Percentiles rank a stretch among this genome's conserved stretches.
Evolutionary conservation across 1,140 invertebrate species (phyloP).

Genomic region (Drosophila rhopaloa): DNA sequence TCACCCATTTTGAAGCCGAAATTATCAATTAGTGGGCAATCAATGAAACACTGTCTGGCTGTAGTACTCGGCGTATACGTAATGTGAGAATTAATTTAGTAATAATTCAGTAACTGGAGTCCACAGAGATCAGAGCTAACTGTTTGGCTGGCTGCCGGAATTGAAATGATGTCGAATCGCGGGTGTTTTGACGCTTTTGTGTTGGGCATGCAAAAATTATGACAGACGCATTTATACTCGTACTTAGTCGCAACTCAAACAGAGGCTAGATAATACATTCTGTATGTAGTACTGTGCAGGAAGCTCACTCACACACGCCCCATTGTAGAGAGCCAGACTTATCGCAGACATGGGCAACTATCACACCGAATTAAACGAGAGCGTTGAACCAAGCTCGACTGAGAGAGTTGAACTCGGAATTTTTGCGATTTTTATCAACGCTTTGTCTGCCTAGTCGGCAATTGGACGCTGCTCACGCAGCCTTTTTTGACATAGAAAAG

Average conservation of each 20-base stretch:
- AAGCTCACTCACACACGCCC: constrained; percentile 13
- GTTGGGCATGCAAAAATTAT: constrained; percentile 50
- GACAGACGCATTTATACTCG: constrained; percentile 55
- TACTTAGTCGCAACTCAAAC: constrained; percentile 34
- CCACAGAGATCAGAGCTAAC: constrained; percentile 37
- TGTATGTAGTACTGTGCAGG: constrained; percentile 2
- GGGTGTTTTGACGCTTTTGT: constrained; percentile 60
- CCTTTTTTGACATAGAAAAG: constrained; percentile 24
- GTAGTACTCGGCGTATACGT: constrained; percentile 8
- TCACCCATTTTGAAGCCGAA: constrained; percentile 67
- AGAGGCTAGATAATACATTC: constrained; percentile 56
- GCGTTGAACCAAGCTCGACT: constrained; percentile 29
- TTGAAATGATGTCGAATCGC: constrained; percentile 44
- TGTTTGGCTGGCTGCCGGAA: constrained; percentile 38
- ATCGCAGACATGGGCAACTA: constrained; percentile 36
- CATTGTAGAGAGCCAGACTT: constrained; percentile 30
- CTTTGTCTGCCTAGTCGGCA: constrained; percentile 40
- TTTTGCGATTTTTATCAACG: constrained; percentile 43
- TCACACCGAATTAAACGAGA: constrained; percentile 32
- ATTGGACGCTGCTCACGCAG: constrained; percentile 29
- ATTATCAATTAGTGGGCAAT: constrained; percentile 51
- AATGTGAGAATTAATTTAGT: constrained; percentile 14
- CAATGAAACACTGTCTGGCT: constrained; percentile 25
- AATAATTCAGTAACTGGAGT: constrained; percentile 7
- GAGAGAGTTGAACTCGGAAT: constrained; percentile 41